Base-by-base conservation (phyloP, 1,140 invertebrate species). In the Rhynchophorus ferrugineus region DNA sequence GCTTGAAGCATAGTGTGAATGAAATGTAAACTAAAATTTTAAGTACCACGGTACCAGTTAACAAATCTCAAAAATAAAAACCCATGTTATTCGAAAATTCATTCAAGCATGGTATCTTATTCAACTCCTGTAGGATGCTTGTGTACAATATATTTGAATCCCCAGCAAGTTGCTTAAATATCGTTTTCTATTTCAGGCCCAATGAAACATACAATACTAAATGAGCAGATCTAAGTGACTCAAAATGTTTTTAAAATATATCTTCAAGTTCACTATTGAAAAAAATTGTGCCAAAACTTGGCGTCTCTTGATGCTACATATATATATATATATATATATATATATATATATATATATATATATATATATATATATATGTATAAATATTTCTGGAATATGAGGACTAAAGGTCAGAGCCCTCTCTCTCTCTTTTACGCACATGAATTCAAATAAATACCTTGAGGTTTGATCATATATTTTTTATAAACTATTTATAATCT, bases 191-290 rank as follows among this genome's bases (percentile, higher is more conserved):
- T 68, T 68, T 64, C 66, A 68, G 65, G 66, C 64, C 60, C 65
- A 68, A 68, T 68, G 64, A 67, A 65, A 65, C 56, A 62, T 62
- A 65, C 56, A 64, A 58, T 62, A 62, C 60, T 57, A 58, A 45
- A 60, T 64, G 48, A 57, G 51, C 57, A 56, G 56, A n/a, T n/a
- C n/a, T n/a, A n/a, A 54, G 44, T 54, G 54, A 60, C 63, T 62
- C 64, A 60, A 61, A 61, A 61, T 61, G n/a, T n/a, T n/a, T n/a
- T n/a, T n/a, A 61, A 42, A n/a, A 49, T 43, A 49, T 43, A 21
- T 37, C 20, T 7, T 33, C 16, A 49, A 14, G 45, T 60, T 57
- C 57, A 50, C 54, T 47, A 44, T 39, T 48, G 41, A 54, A 56
- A 41, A 47, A 56, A 61, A 57, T 52, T 52, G 63, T 65, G 63